Evolutionary conservation across 1,140 invertebrate genomes (phyloP), one percentile per base, ranked within the genome.

Genomic region (Orius insidiosus): DNA sequence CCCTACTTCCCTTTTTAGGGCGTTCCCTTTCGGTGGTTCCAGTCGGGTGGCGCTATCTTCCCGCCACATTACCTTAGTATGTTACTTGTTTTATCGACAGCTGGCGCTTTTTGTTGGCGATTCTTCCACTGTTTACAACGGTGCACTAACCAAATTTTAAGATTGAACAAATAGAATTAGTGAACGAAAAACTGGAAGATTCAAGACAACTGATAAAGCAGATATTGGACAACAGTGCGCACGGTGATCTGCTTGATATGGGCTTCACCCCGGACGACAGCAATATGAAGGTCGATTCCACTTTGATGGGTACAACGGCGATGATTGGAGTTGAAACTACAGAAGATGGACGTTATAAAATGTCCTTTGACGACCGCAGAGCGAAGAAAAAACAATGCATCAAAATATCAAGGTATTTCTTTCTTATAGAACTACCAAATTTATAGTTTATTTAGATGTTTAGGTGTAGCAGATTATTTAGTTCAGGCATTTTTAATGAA

Each of bases 351-450:
- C 61, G 54, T 58, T 64, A 56, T 52, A 80, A 73, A 55, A 78
- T 85, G 68, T 80, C 78, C 15, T 88, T 85, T 55, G 84, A 80
- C 24, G 77, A 87, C 54, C 81, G 86, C 54, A 78, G 80, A 1
- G 76, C 76, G 48, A 89, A 88, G 56, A 68, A 77, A 48, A 70
- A 75, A 44, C 78, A 80, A 54, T 86, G 82, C 58, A 69, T 74
- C 53, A 65, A 73, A 16, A 63, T 84, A 0, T 70, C 74, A 11
- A 70, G 76, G 78, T 84, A 24, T 5, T 47, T 2, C 11, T 39
- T 38, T 11, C 11, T 5, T n/a, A n/a, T 35, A 4, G 10, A 7
- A 16, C 5, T 5, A 16, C 5, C 16, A n/a, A n/a, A n/a, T n/a
- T n/a, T n/a, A n/a, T n/a, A n/a, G 11, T 46, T 35, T 46, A 9